These are phyloP conservation scores for Coronaproctus castanopsis DNA, from an alignment of 2,888 invertebrate species.

Conservation along the genomic window DNA sequence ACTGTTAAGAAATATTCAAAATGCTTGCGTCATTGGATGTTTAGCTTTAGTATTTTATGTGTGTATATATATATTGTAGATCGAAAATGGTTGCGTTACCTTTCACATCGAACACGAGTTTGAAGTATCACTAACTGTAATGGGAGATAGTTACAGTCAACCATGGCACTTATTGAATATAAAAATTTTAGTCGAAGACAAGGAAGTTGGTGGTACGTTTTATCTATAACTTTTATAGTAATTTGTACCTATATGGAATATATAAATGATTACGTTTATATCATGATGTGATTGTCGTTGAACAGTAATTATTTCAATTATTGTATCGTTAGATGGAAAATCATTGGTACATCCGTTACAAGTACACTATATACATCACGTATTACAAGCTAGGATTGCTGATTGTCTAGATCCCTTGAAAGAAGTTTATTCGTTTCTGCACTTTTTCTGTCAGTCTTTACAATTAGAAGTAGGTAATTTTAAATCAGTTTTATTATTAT, in stretches of 20 bases:
- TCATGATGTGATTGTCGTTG: too few species aligned
- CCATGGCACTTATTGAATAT: conserved; percentile 93
- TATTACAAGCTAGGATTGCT: conserved; percentile 73
- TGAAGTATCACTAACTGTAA: conserved; percentile 83
- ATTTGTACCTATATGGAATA: too few species aligned
- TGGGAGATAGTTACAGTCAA: conserved; percentile 81
- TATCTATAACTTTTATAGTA: background rate
- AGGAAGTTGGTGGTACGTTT: conserved; percentile 67
- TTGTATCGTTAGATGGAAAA: conserved; percentile 74
- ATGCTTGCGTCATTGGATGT: too few species aligned
- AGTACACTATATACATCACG: conserved; percentile 78
- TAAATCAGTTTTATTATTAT: background rate
- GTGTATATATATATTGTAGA: too few species aligned
- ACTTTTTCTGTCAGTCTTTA: conserved; percentile 83
- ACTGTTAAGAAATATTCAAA: too few species aligned
- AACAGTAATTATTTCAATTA: too few species aligned
- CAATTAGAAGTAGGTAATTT: conserved; percentile 54
- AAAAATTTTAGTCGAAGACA: conserved; percentile 87
- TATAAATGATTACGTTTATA: too few species aligned
- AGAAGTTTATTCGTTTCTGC: conserved; percentile 65
- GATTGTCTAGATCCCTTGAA: conserved; percentile 57
- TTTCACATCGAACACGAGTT: conserved; percentile 91
- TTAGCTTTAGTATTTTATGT: too few species aligned
- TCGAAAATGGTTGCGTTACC: conserved; percentile 82
- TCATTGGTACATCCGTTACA: conserved; percentile 85